Evolutionary conservation across 2,113 vertebrate genomes (phyloP).

Genomic region (Corythaixoides concolor): DNA sequence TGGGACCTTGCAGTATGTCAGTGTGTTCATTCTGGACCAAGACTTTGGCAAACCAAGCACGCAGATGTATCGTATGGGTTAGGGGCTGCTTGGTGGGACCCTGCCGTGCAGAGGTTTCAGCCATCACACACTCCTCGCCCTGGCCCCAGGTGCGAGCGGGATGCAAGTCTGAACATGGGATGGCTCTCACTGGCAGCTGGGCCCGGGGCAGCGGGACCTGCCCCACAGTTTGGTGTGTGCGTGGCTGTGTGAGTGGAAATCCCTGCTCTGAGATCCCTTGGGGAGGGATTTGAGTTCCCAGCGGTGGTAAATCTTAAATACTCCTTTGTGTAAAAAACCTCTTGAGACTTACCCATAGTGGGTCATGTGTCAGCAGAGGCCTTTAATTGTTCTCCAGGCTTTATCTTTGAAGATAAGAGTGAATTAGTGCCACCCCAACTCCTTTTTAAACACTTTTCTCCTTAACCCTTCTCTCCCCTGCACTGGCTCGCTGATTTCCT

Average conservation of each 20-base stretch:
- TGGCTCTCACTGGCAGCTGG: neutral
- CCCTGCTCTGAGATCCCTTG: neutral
- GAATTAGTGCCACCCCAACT: neutral
- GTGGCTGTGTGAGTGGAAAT: neutral
- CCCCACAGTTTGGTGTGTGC: accelerated
- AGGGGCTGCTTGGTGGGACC: neutral
- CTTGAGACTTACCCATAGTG: neutral
- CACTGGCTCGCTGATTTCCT: neutral
- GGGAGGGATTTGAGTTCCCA: neutral
- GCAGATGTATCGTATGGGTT: accelerated
- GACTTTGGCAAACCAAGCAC: neutral
- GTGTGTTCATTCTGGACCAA: neutral
- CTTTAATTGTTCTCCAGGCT: neutral
- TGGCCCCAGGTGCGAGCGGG: accelerated
- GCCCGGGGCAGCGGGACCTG: neutral
- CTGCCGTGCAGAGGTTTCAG: neutral
- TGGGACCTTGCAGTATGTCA: neutral
- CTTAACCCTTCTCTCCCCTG: conserved; percentile 7
- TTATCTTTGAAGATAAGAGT: conserved; percentile 30
- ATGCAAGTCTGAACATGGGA: neutral
- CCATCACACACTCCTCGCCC: neutral
- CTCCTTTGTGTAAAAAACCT: neutral
- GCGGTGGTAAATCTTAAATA: neutral
- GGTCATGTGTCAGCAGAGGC: neutral
- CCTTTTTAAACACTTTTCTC: neutral